These are phyloP conservation scores for Blennius ocellaris DNA, from an alignment of 2,113 vertebrate species.

Conservation along the genomic window DNA sequence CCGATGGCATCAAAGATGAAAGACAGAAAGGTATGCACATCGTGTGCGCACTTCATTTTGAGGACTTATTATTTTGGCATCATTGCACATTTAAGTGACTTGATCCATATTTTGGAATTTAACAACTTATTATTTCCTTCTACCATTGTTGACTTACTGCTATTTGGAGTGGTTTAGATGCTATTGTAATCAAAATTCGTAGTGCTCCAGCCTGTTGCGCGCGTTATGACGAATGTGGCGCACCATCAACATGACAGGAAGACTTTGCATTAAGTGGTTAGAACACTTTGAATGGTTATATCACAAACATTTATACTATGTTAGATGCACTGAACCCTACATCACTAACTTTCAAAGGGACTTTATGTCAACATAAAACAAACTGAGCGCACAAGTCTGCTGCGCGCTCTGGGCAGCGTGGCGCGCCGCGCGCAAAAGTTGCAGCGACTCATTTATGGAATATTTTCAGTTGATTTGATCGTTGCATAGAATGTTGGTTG, in stretches of 20 bases:
- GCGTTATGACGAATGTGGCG: conserved; percentile 12
- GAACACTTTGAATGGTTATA: not conserved
- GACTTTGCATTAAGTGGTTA: not conserved
- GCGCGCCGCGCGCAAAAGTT: conserved; percentile 47
- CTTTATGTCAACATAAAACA: not conserved
- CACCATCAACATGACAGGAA: not conserved
- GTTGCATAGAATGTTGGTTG: not conserved
- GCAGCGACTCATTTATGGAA: not conserved
- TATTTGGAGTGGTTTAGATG: conserved; percentile 8
- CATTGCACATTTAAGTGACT: conserved; percentile 12
- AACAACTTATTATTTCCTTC: not conserved
- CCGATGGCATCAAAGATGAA: conserved; percentile 92
- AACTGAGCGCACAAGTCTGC: conserved; percentile 3
- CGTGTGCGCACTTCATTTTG: conserved; percentile 33
- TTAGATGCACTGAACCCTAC: not conserved
- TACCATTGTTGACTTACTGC: conserved; percentile 1
- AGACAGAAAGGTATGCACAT: conserved; percentile 90
- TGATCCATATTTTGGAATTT: conserved; percentile 15
- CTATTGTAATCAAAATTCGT: not conserved
- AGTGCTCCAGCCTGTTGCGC: conserved; percentile 6
- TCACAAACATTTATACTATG: not conserved
- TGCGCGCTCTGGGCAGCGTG: conserved; percentile 45
- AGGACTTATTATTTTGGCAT: conserved; percentile 37
- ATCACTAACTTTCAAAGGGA: not conserved
- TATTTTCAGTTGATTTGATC: not conserved